Percentiles rank a stretch among this genome's conserved stretches.
Conservation (phyloP, 2,888 invertebrate species). For the Caenorhabditis plicata region DNA sequence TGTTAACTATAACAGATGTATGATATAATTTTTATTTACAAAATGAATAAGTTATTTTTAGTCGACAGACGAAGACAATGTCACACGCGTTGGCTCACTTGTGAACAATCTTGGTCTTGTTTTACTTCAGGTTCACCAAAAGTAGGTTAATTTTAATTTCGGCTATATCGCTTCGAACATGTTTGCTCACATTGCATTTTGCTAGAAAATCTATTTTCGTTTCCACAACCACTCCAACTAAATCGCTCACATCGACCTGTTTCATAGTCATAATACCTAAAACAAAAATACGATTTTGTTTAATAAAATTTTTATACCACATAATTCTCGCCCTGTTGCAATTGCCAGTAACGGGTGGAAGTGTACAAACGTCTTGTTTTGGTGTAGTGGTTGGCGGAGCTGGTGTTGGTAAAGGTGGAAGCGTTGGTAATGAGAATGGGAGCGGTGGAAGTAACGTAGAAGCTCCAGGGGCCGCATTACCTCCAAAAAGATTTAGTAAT, state of each 20-base stretch:
- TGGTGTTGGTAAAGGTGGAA: conserved; percentile 26
- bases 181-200: conserved; percentile 40
- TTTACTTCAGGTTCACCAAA: conserved; percentile 38
- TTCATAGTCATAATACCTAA: conserved; percentile 48
- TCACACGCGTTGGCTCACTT: conserved; percentile 34
- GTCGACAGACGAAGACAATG: conserved; percentile 41
- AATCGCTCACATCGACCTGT: conserved; percentile 44
- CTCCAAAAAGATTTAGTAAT: conserved; percentile 29
- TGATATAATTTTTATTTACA: background rate
- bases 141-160: conserved; percentile 31
- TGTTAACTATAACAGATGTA: conserved; percentile 36
- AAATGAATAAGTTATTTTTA: conserved; percentile 8
- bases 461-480: background rate
- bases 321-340: conserved; percentile 46
- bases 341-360: conserved; percentile 47
- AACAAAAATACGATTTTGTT: background rate
- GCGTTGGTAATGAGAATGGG: too few species aligned
- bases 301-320: conserved; percentile 25
- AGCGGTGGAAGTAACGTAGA: conserved; percentile 24
- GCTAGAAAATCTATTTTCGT: conserved; percentile 43
- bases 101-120: conserved; percentile 40
- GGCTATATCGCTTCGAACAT: conserved; percentile 15
- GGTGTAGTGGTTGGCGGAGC: conserved; percentile 28
- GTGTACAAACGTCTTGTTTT: conserved; percentile 27
- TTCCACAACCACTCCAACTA: conserved; percentile 50